Base-by-base conservation (phyloP, 2,113 vertebrate species). In the Halcyon malimbica region DNA sequence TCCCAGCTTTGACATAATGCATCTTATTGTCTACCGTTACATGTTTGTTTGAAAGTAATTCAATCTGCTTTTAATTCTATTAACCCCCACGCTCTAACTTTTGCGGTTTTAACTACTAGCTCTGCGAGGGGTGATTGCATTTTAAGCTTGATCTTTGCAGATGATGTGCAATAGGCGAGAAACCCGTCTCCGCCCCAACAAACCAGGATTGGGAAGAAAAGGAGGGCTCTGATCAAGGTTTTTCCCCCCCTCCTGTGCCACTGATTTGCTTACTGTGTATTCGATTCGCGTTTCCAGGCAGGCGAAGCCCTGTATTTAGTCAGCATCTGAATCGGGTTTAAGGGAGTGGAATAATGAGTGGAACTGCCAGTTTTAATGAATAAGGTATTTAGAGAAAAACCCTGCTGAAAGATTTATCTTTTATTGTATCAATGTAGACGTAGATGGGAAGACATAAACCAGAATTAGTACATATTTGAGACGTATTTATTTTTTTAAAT, bases 241-340 rank as follows among this genome's bases (percentile, higher is more conserved):
- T 51, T 51, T 16, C 21, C 14, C 11, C 39, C 80, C 71, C 70
- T 82, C 68, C 59, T 46, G 51, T 76, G 68, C 60, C 67, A 69
- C 79, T 81, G 86, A 86, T 95, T 88, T 96, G 85, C 94, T 94
- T 93, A 86, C 90, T 88, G 85, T 85, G 74, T 89, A 89, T 94
- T 97, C 56, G 68, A 83, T 95, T 94, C 88, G 79, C 62, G 68
- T 91, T 96, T 60, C 67, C 70, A 75, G 75, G 70, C 84, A 96
- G 46, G 59, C 12, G 14, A 84, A 94, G 76, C 56, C 96, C 59
- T 96, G 48, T 95, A 93, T 96, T 97, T 96, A 95, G 65, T 78
- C 57, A 62, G 51, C 71, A 53, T 68, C 60, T 82, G 91, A 97
- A 89, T 75, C 65, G 28, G 25, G 74, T 95, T 94, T 95, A 90